Percentiles rank a stretch among this genome's conserved stretches.
Conservation (phyloP, 30 jellyfish, hydroid and myxozoan genomes). For the Turritopsis rubra region DNA sequence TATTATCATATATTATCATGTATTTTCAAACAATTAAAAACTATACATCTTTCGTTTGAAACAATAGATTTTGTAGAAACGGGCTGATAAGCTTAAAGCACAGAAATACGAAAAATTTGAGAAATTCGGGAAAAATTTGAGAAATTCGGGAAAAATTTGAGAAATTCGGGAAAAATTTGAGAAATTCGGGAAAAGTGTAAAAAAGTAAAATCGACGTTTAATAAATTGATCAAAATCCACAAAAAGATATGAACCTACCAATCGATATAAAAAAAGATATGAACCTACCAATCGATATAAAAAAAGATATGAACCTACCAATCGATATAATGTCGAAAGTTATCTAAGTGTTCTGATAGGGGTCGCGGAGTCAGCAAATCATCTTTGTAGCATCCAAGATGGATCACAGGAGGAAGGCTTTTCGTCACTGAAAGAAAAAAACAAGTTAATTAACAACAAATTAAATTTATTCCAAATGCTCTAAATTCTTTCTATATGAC, state of each 20-base stretch:
- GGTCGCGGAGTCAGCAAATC: conserved; percentile 61
- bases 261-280: not conserved
- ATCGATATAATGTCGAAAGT: conserved; percentile 35
- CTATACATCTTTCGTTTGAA: too few species aligned
- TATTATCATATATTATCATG: too few species aligned
- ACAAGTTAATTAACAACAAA: too few species aligned
- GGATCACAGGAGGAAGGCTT: conserved; percentile 48
- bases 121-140: not conserved
- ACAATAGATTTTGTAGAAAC: too few species aligned
- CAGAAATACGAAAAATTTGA: too few species aligned
- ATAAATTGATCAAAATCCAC: too few species aligned
- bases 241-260: not conserved
- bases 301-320: conserved; percentile 45
- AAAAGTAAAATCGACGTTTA: too few species aligned
- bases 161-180: not conserved
- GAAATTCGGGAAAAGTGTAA: not conserved
- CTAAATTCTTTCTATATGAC: too few species aligned
- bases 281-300: not conserved
- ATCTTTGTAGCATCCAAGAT: conserved; percentile 80
- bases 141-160: conserved; percentile 12
- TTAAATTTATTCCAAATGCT: too few species aligned
- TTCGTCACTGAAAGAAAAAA: conserved; percentile 33
- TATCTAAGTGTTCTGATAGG: conserved; percentile 46
- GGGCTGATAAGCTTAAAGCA: too few species aligned
- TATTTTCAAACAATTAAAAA: too few species aligned